These are phyloP conservation scores for Tauraco erythrolophus DNA, from an alignment of 2,113 vertebrate genomes.

Conservation along the genomic window DNA sequence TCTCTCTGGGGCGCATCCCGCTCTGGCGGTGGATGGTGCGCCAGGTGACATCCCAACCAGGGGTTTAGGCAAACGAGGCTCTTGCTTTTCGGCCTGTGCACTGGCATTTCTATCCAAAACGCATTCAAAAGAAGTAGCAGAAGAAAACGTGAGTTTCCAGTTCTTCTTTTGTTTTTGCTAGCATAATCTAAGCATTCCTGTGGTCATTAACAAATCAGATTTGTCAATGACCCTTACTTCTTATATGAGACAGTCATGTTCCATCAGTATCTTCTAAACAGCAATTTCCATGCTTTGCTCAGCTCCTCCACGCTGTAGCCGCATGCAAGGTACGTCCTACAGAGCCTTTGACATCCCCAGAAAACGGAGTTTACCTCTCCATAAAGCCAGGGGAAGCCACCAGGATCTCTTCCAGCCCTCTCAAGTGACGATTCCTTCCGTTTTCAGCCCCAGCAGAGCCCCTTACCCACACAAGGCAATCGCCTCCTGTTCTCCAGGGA, in stretches of 20 bases:
- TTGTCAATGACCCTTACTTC: background rate
- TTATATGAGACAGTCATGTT: background rate
- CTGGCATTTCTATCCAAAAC: background rate
- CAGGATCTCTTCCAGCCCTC: background rate
- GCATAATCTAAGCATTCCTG: background rate
- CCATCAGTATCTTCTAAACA: background rate
- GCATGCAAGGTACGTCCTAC: background rate
- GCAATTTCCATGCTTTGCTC: background rate
- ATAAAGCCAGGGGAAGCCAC: background rate
- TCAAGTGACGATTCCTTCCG: fast-evolving
- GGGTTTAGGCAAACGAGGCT: background rate
- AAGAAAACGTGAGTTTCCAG: fast-evolving
- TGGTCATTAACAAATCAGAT: background rate
- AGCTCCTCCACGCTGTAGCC: fast-evolving
- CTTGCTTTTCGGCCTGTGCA: background rate
- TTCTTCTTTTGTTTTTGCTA: background rate
- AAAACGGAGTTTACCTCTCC: fast-evolving
- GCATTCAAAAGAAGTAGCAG: background rate
- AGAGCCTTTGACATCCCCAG: background rate
- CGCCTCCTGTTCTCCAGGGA: background rate
- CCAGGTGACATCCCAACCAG: background rate
- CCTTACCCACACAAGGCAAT: background rate
- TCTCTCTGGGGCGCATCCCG: background rate
- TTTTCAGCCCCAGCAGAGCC: background rate
- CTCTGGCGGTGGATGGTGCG: no score